Percentiles rank a stretch among this genome's conserved stretches.
Evolutionary conservation across 2,888 invertebrate species (phyloP).

Genomic region (Euspilapteryx auroguttella): DNA sequence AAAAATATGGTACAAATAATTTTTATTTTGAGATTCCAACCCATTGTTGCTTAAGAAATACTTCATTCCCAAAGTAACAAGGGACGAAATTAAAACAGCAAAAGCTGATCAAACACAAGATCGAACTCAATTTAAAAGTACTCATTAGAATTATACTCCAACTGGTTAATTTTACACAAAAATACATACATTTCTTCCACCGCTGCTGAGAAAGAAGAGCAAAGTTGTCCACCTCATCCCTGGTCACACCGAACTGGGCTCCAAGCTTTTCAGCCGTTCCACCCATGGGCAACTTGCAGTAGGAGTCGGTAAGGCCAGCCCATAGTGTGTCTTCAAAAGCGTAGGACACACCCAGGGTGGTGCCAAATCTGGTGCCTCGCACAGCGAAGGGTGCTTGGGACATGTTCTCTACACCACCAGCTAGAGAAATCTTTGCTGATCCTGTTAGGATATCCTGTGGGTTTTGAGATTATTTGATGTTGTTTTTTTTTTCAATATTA

Average conservation of each 20-base stretch:
- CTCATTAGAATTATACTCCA: too few species aligned
- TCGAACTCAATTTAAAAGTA: too few species aligned
- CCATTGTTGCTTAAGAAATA: too few species aligned
- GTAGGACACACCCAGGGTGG: slow-evolving; percentile 74
- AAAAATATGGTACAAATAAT: too few species aligned
- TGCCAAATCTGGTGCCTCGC: slow-evolving; percentile 86
- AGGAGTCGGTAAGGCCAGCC: slow-evolving; percentile 80
- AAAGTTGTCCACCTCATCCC: slow-evolving; percentile 84
- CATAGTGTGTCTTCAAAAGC: slow-evolving; percentile 89
- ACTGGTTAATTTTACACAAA: too few species aligned
- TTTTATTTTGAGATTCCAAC: too few species aligned
- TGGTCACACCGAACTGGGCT: slow-evolving; percentile 73
- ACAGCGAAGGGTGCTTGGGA: slow-evolving; percentile 87
- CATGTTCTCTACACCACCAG: slow-evolving; percentile 97
- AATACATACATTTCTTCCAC: slow-evolving; percentile 83
- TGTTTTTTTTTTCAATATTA: too few species aligned
- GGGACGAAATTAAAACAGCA: too few species aligned
- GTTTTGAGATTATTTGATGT: too few species aligned
- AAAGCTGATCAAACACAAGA: too few species aligned
- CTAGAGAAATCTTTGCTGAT: slow-evolving; percentile 81
- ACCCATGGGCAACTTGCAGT: slow-evolving; percentile 93
- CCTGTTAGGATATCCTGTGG: slow-evolving; percentile 89
- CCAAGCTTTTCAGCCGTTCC: slow-evolving; percentile 94
- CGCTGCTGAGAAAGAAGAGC: slow-evolving; percentile 81
- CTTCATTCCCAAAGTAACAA: too few species aligned